Conservation (phyloP, 2,113 vertebrate species). For the Rhipidura dahli region DNA sequence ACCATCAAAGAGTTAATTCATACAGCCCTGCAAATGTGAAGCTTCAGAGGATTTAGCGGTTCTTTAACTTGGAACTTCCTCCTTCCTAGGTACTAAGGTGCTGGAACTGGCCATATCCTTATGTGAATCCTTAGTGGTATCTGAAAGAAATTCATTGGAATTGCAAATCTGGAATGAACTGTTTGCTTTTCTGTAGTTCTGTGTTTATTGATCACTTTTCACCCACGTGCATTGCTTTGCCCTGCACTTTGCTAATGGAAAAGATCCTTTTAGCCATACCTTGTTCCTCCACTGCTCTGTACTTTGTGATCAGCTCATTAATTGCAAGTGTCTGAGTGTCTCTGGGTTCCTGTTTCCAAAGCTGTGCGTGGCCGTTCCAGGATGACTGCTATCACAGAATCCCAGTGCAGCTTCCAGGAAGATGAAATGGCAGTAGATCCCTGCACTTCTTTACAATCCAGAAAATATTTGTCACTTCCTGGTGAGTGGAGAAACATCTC, state of each 20-base stretch:
- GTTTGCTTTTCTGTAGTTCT: background rate
- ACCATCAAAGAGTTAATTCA: background rate
- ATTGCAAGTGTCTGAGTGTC: background rate
- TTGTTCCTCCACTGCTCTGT: background rate
- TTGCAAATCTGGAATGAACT: background rate
- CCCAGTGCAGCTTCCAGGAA: constrained; percentile 35
- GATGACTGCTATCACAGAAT: constrained; percentile 69
- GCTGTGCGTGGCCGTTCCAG: constrained; percentile 62
- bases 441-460: background rate
- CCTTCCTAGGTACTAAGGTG: background rate
- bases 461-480: constrained; percentile 5
- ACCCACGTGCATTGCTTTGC: background rate
- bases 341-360: constrained; percentile 20
- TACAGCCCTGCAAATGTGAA: background rate
- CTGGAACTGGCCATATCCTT: background rate
- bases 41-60: background rate
- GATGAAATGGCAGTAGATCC: constrained; percentile 72
- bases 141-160: background rate
- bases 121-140: background rate
- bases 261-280: background rate
- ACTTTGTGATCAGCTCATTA: background rate
- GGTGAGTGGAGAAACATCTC: constrained; percentile 51
- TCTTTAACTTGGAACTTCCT: background rate
- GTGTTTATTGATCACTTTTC: background rate
- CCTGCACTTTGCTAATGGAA: background rate